Conservation (phyloP, 2,113 vertebrate genomes). For the Tyrannus savana region DNA sequence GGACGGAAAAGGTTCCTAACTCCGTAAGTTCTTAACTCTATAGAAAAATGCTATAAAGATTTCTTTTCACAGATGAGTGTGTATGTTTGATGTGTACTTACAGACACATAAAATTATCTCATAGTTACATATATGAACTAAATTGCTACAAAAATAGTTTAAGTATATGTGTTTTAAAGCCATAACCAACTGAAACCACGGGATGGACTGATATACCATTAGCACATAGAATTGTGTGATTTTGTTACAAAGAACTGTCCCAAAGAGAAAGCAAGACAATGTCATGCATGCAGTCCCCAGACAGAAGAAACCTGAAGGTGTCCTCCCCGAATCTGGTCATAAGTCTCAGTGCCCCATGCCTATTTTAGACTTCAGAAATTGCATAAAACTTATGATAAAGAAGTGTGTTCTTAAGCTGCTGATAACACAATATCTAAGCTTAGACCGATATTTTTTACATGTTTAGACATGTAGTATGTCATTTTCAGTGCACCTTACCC, state of each 20-base stretch:
- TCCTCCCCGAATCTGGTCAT: background rate
- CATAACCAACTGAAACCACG: background rate
- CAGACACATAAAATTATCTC: background rate
- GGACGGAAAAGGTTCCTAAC: background rate
- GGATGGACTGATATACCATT: background rate
- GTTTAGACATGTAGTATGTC: background rate
- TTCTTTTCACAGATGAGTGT: background rate
- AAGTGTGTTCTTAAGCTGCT: background rate
- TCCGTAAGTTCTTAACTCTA: background rate
- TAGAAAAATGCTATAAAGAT: background rate
- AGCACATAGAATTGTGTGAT: background rate
- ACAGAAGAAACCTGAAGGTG: background rate
- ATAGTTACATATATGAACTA: background rate
- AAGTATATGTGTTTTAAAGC: background rate
- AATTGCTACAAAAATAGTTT: background rate
- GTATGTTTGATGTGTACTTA: background rate
- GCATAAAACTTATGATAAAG: background rate
- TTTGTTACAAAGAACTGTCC: background rate
- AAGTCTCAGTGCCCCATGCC: background rate
- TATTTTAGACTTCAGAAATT: background rate
- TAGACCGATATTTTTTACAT: background rate
- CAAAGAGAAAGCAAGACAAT: background rate
- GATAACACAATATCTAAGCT: background rate
- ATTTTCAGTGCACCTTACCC: conserved; percentile 80
- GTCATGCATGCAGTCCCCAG: background rate